Evolutionary conservation across 2,113 vertebrate species (phyloP).

Genomic region (Eublepharis macularius): DNA sequence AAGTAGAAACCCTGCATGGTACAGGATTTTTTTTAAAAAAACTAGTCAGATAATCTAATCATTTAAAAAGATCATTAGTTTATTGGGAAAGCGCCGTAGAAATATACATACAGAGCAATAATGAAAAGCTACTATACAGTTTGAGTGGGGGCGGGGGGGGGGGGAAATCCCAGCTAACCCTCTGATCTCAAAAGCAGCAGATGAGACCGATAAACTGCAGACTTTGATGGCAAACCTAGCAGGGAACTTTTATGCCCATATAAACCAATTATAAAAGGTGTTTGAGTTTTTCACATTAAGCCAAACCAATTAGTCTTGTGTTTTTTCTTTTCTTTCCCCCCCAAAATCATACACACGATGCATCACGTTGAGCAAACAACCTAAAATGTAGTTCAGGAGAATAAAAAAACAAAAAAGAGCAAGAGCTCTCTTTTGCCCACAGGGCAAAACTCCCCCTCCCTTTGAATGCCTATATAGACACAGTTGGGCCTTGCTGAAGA

Average conservation of each 20-base stretch:
- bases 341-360: slow-evolving; percentile 33
- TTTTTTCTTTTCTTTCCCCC: neutral
- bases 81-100: slow-evolving; percentile 63
- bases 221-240: slow-evolving; percentile 63
- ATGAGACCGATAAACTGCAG: slow-evolving; percentile 71
- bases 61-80: no score
- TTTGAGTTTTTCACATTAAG: slow-evolving; percentile 68
- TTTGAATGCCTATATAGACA: slow-evolving; percentile 7
- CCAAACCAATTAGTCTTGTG: slow-evolving; percentile 63
- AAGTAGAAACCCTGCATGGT: neutral
- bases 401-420: slow-evolving; percentile 17
- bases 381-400: slow-evolving; percentile 24
- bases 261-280: slow-evolving; percentile 73
- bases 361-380: slow-evolving; percentile 49
- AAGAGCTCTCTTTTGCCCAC: slow-evolving; percentile 32
- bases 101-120: slow-evolving; percentile 52
- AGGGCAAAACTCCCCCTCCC: neutral
- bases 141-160: neutral
- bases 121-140: neutral
- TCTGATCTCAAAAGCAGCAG: slow-evolving; percentile 72
- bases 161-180: slow-evolving; percentile 10
- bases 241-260: slow-evolving; percentile 65
- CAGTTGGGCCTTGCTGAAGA: neutral
- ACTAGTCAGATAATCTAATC: slow-evolving; percentile 49
- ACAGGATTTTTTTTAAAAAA: neutral